Conservation (phyloP, 1,140 invertebrate species). For the Tigriopus japonicus region DNA sequence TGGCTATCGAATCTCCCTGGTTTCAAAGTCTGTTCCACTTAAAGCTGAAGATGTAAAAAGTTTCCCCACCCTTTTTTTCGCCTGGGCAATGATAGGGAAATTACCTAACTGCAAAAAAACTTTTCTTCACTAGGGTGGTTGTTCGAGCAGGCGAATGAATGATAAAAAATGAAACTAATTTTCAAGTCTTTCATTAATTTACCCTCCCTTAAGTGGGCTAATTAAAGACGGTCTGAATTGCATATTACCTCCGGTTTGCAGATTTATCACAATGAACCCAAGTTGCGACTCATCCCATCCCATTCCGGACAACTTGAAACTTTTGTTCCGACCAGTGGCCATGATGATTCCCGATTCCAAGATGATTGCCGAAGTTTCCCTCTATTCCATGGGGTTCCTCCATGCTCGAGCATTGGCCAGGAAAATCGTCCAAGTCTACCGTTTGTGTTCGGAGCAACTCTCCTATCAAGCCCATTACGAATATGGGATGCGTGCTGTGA, state of each 20-base stretch:
- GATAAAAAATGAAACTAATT: too few relatives aligned
- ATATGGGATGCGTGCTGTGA: constrained; percentile 40
- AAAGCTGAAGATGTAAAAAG: too few relatives aligned
- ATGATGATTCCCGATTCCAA: constrained; percentile 88
- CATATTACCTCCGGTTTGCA: not conserved
- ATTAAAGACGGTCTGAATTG: too few relatives aligned
- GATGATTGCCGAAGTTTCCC: constrained; percentile 72
- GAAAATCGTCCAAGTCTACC: constrained; percentile 83
- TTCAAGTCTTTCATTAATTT: too few relatives aligned
- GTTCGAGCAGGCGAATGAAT: too few relatives aligned
- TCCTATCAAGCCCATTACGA: constrained; percentile 86
- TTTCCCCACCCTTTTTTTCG: too few relatives aligned
- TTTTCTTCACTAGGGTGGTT: too few relatives aligned
- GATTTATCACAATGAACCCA: constrained; percentile 12
- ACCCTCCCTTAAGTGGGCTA: too few relatives aligned
- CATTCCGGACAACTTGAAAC: constrained; percentile 60
- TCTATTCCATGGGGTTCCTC: constrained; percentile 71
- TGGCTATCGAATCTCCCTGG: too few relatives aligned
- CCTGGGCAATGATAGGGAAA: too few relatives aligned
- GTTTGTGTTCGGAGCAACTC: constrained; percentile 71
- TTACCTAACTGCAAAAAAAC: too few relatives aligned
- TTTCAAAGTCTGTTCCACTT: too few relatives aligned
- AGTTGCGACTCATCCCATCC: not conserved
- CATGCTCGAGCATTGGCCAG: constrained; percentile 15
- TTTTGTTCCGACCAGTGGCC: constrained; percentile 63